phyloP scores from a whole-genome alignment of 2,113 vertebrate species.

The Myrmophylax atrothorax region DNA sequence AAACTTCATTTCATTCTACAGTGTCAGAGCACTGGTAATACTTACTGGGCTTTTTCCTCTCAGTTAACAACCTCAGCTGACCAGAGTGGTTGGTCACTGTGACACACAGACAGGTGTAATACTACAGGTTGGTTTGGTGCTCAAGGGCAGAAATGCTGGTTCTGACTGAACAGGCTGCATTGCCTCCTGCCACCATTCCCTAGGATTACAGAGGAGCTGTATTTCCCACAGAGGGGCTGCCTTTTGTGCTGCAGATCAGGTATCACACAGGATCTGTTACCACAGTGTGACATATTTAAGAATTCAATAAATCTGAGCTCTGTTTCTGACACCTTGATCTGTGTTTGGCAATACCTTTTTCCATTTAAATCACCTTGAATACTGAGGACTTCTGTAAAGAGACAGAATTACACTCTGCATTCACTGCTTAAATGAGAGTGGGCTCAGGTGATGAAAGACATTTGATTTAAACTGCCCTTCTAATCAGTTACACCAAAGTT shows the following conservation, averaged over 20 bases:
- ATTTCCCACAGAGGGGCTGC: not conserved
- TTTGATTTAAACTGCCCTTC: not conserved
- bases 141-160: not conserved
- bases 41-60: not conserved
- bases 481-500: conserved; percentile 6
- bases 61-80: not conserved
- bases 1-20: not conserved
- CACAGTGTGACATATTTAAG: not conserved
- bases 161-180: not conserved
- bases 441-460: not conserved
- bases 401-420: not conserved
- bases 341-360: not conserved
- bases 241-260: not conserved
- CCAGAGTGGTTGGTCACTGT: not conserved
- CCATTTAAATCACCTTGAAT: not conserved
- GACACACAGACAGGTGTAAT: not conserved
- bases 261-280: not conserved
- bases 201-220: not conserved
- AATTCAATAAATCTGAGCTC: not conserved
- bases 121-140: not conserved
- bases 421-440: not conserved
- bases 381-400: not conserved
- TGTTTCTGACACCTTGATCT: not conserved
- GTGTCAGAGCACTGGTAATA: not conserved
- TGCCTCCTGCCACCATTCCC: not conserved